These are phyloP conservation scores for Sisyra terminalis DNA, from an alignment of 2,888 invertebrate species.

Conservation along the genomic window DNA sequence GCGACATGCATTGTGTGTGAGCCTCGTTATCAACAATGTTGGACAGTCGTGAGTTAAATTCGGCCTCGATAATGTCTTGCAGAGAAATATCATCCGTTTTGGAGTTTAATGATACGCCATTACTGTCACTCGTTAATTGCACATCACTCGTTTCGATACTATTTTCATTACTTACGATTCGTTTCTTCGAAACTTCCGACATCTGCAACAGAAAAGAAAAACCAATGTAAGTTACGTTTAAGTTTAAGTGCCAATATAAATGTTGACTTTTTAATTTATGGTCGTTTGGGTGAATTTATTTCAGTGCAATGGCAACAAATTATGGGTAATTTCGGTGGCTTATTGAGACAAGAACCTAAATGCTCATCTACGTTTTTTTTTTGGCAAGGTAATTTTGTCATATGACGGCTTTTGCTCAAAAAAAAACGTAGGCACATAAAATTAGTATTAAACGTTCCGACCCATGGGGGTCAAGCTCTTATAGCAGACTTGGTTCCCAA, in stretches of 20 bases:
- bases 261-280: neutral
- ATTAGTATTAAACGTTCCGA: too few species aligned
- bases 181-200: slow-evolving; percentile 8
- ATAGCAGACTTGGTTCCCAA: too few species aligned
- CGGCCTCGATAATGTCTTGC: slow-evolving; percentile 8
- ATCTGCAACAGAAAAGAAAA: slow-evolving; percentile 7
- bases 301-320: too few species aligned
- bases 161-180: slow-evolving; percentile 6
- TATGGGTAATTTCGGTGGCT: too few species aligned
- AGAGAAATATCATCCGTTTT: slow-evolving; percentile 3
- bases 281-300: too few species aligned
- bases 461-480: too few species aligned
- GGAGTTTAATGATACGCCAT: neutral
- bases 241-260: neutral
- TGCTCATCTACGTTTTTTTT: neutral
- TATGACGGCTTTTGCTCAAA: too few species aligned
- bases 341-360: neutral
- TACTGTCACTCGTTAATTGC: slow-evolving; percentile 5
- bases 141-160: slow-evolving; percentile 1
- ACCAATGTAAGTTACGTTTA: neutral
- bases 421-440: too few species aligned
- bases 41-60: slow-evolving; percentile 7
- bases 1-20: slow-evolving; percentile 4
- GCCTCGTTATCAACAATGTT: neutral
- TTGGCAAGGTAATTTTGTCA: too few species aligned